phyloP scores from a whole-genome alignment of 2,797 vertebrate species.

The Nyctalus aviator region DNA sequence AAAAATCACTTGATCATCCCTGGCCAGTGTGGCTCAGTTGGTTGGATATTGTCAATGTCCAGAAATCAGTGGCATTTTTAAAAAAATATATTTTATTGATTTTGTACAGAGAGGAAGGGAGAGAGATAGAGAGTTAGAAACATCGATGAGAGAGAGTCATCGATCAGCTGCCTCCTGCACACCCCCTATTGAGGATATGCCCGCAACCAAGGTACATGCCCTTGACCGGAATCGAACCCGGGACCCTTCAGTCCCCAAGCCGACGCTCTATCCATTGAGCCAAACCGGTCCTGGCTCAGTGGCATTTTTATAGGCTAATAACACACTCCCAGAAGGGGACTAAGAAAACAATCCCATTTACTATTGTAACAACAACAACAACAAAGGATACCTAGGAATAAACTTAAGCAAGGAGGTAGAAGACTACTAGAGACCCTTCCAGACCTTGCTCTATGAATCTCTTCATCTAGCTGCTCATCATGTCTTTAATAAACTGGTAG shows the following conservation, averaged over 20 bases:
- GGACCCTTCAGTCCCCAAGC: too few relatives aligned
- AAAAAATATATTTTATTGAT: not conserved
- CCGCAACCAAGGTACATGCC: too few relatives aligned
- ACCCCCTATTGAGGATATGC: too few relatives aligned
- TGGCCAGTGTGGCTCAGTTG: not conserved
- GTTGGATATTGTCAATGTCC: not conserved
- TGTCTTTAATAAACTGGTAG: slow-evolving; percentile 8
- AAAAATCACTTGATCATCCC: not conserved
- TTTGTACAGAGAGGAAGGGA: not conserved
- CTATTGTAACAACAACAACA: too few relatives aligned
- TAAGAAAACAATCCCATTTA: too few relatives aligned
- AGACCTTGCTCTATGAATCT: not conserved
- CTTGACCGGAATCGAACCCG: not conserved
- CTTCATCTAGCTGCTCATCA: not conserved
- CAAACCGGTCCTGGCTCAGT: too few relatives aligned
- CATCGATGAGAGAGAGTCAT: not conserved
- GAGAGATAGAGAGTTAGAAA: not conserved
- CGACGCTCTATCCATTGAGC: too few relatives aligned
- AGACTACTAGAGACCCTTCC: not conserved
- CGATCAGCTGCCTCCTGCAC: not conserved
- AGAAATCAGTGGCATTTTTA: not conserved
- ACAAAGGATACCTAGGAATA: too few relatives aligned
- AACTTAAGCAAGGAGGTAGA: too few relatives aligned
- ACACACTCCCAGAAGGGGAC: too few relatives aligned
- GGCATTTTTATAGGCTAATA: too few relatives aligned